A percentile compares a stretch with the other conserved stretches of the same genome.
Conservation (phyloP, 1,140 invertebrate species). For the Eubasilissa regina region DNA sequence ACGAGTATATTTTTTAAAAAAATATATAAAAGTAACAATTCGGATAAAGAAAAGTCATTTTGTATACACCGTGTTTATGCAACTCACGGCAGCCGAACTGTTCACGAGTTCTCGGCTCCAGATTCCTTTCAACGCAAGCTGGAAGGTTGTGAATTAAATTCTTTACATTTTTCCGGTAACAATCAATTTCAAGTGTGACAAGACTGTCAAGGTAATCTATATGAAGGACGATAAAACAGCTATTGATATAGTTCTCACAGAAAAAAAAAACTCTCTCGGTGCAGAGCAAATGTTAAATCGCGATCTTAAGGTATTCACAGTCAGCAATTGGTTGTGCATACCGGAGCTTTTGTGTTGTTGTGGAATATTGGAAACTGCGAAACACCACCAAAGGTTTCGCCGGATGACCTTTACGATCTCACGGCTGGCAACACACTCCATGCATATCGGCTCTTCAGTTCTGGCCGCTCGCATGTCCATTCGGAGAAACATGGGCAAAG, state of each 20-base stretch:
- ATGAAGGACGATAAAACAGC: too few species aligned
- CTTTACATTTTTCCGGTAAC: too few species aligned
- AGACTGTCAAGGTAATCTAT: neutral
- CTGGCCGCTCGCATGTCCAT: slow-evolving; percentile 3
- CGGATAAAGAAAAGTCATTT: neutral
- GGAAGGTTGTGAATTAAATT: too few species aligned
- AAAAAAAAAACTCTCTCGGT: too few species aligned
- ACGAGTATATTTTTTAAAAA: too few species aligned
- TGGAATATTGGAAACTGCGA: neutral
- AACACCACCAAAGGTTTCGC: slow-evolving; percentile 12
- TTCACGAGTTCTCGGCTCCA: neutral
- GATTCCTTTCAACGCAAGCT: neutral
- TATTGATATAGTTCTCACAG: too few species aligned
- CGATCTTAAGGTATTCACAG: too few species aligned
- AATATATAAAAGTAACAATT: too few species aligned
- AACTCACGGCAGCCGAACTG: neutral
- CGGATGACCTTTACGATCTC: slow-evolving; percentile 6
- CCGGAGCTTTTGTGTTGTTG: neutral
- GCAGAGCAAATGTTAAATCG: too few species aligned
- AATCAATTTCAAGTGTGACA: neutral
- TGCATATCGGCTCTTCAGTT: neutral
- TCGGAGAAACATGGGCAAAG: slow-evolving; percentile 23
- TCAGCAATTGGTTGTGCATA: too few species aligned
- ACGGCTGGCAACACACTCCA: neutral
- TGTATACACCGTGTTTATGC: neutral